Conservation (phyloP, 2,113 vertebrate genomes). For the Etheostoma cragini region DNA sequence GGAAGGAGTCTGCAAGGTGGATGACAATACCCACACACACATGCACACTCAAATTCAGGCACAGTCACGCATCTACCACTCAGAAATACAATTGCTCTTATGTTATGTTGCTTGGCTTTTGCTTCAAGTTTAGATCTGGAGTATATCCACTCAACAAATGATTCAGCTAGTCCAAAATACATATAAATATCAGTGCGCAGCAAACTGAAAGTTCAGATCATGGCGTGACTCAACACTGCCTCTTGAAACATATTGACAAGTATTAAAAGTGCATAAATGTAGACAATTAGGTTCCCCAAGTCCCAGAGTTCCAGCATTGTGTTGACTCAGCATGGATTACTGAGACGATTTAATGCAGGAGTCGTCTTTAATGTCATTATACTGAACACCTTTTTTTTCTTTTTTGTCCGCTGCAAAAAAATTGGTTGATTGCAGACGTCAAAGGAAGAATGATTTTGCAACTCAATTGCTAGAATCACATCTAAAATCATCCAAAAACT, state of each 20-base stretch:
- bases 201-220: not conserved
- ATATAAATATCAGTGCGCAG: not conserved
- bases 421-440: not conserved
- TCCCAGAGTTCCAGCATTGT: not conserved
- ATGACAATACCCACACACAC: constrained; percentile 15
- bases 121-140: not conserved
- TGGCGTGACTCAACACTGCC: no score
- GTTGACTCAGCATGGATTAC: not conserved
- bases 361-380: not conserved
- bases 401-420: not conserved
- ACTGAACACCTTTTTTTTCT: no score
- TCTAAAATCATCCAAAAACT: not conserved
- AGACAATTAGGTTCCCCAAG: no score
- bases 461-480: not conserved
- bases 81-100: no score
- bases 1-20: constrained; percentile 97
- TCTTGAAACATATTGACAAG: no score
- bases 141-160: not conserved
- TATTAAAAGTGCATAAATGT: no score
- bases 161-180: not conserved
- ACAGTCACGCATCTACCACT: no score
- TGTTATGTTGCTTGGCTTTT: not conserved
- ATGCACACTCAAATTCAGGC: not conserved
- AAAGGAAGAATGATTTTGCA: not conserved
- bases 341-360: not conserved